phyloP scores from a whole-genome alignment of 2,797 vertebrate genomes.

The Schizopygopsis pylzovi region DNA sequence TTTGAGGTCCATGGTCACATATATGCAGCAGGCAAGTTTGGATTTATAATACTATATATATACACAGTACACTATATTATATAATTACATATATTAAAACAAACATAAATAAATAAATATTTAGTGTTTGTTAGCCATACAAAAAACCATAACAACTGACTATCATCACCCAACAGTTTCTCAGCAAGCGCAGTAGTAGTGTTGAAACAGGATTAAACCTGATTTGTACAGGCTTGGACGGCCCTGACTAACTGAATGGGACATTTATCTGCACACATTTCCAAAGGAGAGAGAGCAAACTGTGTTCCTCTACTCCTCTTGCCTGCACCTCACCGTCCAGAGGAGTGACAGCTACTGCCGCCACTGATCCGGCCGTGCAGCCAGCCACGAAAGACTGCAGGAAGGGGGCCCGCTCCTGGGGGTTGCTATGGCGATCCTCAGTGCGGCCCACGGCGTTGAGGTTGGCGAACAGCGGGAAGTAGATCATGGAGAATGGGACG shows the following conservation, averaged over 20 bases:
- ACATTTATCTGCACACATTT: not conserved
- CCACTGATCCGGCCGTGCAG: conserved; percentile 79
- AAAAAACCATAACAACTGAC: not conserved
- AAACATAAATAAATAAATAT: not conserved
- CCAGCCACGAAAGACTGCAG: conserved; percentile 82
- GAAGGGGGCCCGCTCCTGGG: conserved; percentile 75
- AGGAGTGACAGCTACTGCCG: conserved; percentile 86
- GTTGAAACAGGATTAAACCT: conserved; percentile 20
- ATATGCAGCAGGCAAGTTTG: not conserved
- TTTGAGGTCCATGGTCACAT: too few species aligned
- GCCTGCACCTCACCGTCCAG: conserved; percentile 75
- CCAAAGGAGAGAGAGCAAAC: conserved; percentile 6
- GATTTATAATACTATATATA: not conserved
- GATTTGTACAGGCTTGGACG: conserved; percentile 8
- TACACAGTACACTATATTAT: not conserved
- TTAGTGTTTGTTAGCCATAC: not conserved
- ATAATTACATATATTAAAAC: not conserved
- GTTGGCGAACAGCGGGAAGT: conserved; percentile 87
- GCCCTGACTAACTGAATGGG: conserved; percentile 7
- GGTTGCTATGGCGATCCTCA: conserved; percentile 57
- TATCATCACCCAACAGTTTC: conserved; percentile 13
- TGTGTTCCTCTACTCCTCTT: conserved; percentile 20
- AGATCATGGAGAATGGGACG: conserved; percentile 87
- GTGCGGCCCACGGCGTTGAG: conserved; percentile 78
- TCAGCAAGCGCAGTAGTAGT: conserved; percentile 8